Evolutionary conservation across 2,888 invertebrate species (phyloP), one percentile per base, ranked within the genome.

Genomic region (Parnassius orleans): DNA sequence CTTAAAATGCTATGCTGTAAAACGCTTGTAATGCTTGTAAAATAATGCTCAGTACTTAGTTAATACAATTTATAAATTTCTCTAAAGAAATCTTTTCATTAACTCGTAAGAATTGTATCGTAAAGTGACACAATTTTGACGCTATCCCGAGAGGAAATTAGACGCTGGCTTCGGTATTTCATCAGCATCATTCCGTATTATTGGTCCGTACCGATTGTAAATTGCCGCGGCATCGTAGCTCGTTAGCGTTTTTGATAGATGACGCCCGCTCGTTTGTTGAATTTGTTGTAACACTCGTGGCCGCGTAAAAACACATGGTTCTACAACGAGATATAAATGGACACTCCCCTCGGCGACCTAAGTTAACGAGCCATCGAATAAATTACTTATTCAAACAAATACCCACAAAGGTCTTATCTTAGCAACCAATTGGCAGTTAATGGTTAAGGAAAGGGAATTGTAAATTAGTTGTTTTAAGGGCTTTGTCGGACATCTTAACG

Each of bases 211-310:
- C 82, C 81, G 85, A 87, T 87, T 88, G 86, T 88, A 85, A 87
- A 87, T 83, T 77, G 83, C 81, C 83, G 81, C 83, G 80, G 87
- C 84, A 86, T 89, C 86, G 76, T 75, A 79, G 86, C 88, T 91
- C 90, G 90, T 90, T 90, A 90, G 86, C 78, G 84, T 87, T 87
- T 89, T 89, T 90, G 91, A 91, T 90, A 90, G 90, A 91, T 90
- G 90, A 88, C 86, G 84, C 69, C 69, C 82, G 86, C 82, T 86
- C 83, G 86, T 87, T 87, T 86, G 90, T 90, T 84, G 86, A 85
- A 88, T 88, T 88, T 85, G 87, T 86, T 86, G 84, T 86, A 86
- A 86, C 86, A 84, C 82, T 80, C 80, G 81, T 78, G 78, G 79
- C 73, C 80, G 80, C 84, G 87, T 88, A 87, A 89, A 89, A 90